These are phyloP conservation scores for Serranus cabrilla DNA, from an alignment of 2,797 vertebrate genomes.

Conservation along the genomic window DNA sequence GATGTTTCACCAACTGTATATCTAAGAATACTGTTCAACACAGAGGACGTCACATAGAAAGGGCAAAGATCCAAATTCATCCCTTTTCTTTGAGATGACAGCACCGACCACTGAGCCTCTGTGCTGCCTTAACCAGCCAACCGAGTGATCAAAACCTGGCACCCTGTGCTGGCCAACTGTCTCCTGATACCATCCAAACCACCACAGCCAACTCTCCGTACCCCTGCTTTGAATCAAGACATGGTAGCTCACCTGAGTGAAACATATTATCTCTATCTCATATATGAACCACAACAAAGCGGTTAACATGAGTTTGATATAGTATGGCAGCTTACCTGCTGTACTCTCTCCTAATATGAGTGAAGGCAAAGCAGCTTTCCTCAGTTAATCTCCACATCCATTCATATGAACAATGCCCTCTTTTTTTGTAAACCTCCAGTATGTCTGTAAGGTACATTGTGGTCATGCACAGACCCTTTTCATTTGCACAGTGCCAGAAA, in stretches of 20 bases:
- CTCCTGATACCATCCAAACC: slow-evolving; percentile 46
- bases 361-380: slow-evolving; percentile 20
- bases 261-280: slow-evolving; percentile 15
- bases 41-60: neutral
- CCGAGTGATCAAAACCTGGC: slow-evolving; percentile 55
- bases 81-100: slow-evolving; percentile 3
- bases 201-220: slow-evolving; percentile 36
- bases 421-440: neutral
- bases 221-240: slow-evolving; percentile 25
- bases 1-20: too few species aligned
- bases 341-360: neutral
- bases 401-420: slow-evolving; percentile 1
- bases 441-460: neutral
- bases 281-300: slow-evolving; percentile 1
- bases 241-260: slow-evolving; percentile 31
- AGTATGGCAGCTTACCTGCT: neutral
- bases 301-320: slow-evolving; percentile 1
- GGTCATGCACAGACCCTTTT: neutral
- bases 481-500: neutral
- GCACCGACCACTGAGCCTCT: slow-evolving; percentile 38
- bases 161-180: slow-evolving; percentile 47
- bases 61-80: slow-evolving; percentile 33
- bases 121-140: slow-evolving; percentile 44
- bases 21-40: neutral
- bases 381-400: neutral